Base-by-base conservation (phyloP, 2,888 invertebrate species). In the Calliscelio sp. region DNA sequence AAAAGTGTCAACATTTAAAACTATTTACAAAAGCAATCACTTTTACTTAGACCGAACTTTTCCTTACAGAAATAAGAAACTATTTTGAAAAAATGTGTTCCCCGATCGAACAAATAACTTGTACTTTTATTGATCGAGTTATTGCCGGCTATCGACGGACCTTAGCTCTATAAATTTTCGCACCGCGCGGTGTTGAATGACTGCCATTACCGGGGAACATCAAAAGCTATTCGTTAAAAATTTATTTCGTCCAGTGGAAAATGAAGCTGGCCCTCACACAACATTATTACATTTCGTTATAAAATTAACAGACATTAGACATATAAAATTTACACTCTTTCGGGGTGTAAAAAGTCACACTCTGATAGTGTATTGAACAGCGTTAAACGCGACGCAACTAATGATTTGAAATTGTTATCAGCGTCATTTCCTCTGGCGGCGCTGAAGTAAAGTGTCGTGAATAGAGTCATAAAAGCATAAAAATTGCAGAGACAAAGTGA, bases 401-500 rank as follows among this genome's bases (percentile, higher is more conserved):
- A 70, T 70, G 70, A 70, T 71, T 71, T 41, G 18, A 68, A 68
- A 68, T 68, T 41, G 51, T 75, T 81, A 75, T 70, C 82, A 82
- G 78, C 78, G 53, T 78, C 73, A 70, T 79, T 83, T 78, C 70
- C 74, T 68, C 22, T n/a, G 16, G 22, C n/a, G 70, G 79, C 73
- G 77, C 68, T 73, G 55, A 80, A 70, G 65, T 35, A 55, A 80
- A 71, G 74, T 75, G 79, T 80, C 75, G 75, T 75, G 79, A 79
- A 80, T 84, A 65, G 80, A 84, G 81, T 63, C 77, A 78, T 84
- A 84, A 84, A 81, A 81, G 81, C 77, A 84, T 77, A 81, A 84
- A 84, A 84, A 84, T 80, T 80, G 84, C 71, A 78, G 81, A 78
- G 80, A 81, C 81, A 75, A 83, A 77, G 81, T 81, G 81, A 82